phyloP scores from a whole-genome alignment of 2,888 invertebrate species.

The Leucophenga montana region DNA sequence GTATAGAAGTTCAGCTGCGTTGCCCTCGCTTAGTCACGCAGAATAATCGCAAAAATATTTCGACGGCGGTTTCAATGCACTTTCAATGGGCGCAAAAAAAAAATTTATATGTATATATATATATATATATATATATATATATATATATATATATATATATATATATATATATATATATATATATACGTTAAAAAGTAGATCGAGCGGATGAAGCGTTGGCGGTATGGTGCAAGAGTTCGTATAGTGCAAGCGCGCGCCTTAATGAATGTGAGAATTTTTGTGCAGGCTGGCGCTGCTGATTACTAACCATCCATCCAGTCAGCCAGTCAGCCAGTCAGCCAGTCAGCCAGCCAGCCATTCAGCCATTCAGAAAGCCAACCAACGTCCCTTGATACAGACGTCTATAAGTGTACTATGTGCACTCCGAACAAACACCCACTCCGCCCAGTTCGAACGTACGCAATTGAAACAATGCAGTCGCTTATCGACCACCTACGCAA shows the following conservation, averaged over 20 bases:
- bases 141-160: too few species aligned
- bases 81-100: not conserved
- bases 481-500: too few species aligned
- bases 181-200: not conserved
- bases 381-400: constrained; percentile 16
- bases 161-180: too few species aligned
- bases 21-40: constrained; percentile 3
- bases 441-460: too few species aligned
- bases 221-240: not conserved
- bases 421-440: too few species aligned
- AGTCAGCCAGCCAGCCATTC: not conserved
- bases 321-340: not conserved
- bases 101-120: too few species aligned
- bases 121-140: too few species aligned
- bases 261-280: constrained; percentile 60
- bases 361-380: not conserved
- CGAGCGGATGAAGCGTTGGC: not conserved
- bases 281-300: constrained; percentile 15
- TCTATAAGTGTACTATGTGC: too few species aligned
- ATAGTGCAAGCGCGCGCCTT: constrained; percentile 34
- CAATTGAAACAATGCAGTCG: too few species aligned
- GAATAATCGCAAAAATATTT: constrained; percentile 23
- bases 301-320: constrained; percentile 9
- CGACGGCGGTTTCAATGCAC: not conserved
- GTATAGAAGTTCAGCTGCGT: not conserved